Evolutionary conservation across 2,797 vertebrate species (phyloP), one percentile per base, ranked within the genome.

Genomic region (Emys orbicularis): DNA sequence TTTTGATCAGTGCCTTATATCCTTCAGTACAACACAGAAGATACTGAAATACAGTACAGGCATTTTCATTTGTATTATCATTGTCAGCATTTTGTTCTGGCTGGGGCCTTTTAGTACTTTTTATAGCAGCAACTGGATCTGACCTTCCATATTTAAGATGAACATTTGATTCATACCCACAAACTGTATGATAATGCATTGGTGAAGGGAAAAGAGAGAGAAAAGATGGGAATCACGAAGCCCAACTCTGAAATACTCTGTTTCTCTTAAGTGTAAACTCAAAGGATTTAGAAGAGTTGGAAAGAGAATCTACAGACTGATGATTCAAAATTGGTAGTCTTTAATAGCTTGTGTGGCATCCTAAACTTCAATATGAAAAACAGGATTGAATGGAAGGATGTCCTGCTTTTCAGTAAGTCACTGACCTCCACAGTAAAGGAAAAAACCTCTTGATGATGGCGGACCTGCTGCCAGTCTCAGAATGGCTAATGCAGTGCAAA

Each of bases 131-230:
- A 97, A 6, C 57, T 0, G 0, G 34, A 44, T 83, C 29, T 44
- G 61, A 95, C 65, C 44, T 88, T 49, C 29, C 82, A 87, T 93
- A 86, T 8, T n/a, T 49, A 96, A 96, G 68, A 76, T 47, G 77
- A 83, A 80, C 47, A 19, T 90, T 86, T 91, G 65, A 93, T 87
- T 16, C 18, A 50, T 34, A 89, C 84, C 52, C 79, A 49, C n/a
- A 88, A 81, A 15, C 59, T 44, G 90, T 92, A 19, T 16, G 50
- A 34, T 31, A 76, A 29, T 41, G 57, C 56, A 80, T 5, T 6
- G 34, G 16, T 50, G 83, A 79, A 8, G 84, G 74, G 53, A 76
- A 81, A 53, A 76, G 79, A 56, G 8, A 59, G 1, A 59, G 1
- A 84, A 6, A 65, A 41, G 59, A 21, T 68, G 88, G 76, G 49